Percentiles rank a stretch among this genome's conserved stretches.
phyloP scores from a whole-genome alignment of 1,140 invertebrate genomes.

The Zaprionus taronus region DNA sequence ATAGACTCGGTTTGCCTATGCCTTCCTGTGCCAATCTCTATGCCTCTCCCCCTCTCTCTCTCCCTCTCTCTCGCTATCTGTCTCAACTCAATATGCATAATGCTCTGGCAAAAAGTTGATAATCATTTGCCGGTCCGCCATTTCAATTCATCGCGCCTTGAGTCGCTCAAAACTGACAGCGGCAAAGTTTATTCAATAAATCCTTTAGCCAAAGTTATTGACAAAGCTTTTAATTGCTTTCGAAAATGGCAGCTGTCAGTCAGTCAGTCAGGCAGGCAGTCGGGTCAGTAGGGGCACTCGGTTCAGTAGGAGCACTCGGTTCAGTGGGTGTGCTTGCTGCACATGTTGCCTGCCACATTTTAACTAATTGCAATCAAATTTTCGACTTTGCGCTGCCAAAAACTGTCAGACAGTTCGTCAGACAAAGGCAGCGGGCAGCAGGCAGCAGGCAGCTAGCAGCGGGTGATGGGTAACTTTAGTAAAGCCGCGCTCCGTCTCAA shows the following conservation, averaged over 20 bases:
- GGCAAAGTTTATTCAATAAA: slow-evolving; percentile 53
- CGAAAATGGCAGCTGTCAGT: slow-evolving; percentile 28
- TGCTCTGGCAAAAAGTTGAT: slow-evolving; percentile 7
- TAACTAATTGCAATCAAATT: slow-evolving; percentile 61
- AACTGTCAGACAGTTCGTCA: slow-evolving; percentile 40
- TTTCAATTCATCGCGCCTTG: slow-evolving; percentile 45
- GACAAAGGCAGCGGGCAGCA: slow-evolving; percentile 10
- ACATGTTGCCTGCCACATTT: slow-evolving; percentile 36
- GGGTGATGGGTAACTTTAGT: neutral
- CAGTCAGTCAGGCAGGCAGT: neutral
- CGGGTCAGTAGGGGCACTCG: neutral
- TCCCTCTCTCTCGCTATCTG: neutral
- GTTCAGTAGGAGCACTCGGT: neutral
- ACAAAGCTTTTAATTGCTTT: slow-evolving; percentile 62
- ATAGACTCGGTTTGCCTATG: slow-evolving; percentile 11
- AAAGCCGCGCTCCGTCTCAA: neutral
- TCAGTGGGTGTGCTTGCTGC: slow-evolving; percentile 9
- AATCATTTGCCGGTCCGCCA: slow-evolving; percentile 37
- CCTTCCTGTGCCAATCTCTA: neutral
- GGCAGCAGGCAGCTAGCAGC: no score
- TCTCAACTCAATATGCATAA: slow-evolving; percentile 36
- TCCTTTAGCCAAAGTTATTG: slow-evolving; percentile 51
- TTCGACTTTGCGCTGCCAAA: slow-evolving; percentile 21
- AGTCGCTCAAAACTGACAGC: slow-evolving; percentile 33
- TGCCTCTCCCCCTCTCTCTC: neutral